These are phyloP conservation scores for Rapana venosa DNA, from an alignment of 2,888 invertebrate genomes.

Conservation along the genomic window DNA sequence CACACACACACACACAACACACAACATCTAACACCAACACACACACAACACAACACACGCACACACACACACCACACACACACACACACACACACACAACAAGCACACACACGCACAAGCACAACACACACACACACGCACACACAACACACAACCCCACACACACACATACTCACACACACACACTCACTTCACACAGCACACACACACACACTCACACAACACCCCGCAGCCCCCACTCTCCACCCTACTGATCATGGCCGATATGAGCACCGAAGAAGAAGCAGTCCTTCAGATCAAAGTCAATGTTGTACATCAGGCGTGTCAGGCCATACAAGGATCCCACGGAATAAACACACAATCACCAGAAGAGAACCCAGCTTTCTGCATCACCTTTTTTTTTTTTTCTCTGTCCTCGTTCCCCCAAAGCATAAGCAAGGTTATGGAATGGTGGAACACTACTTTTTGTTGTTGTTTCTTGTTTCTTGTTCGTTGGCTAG, in stretches of 20 bases:
- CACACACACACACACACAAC: too few species aligned
- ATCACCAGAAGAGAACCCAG: too few species aligned
- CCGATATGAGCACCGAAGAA: slow-evolving; percentile 98
- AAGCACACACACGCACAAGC: too few species aligned
- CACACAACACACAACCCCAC: background rate
- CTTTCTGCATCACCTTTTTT: too few species aligned
- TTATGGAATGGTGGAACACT: too few species aligned
- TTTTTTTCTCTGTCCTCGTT: too few species aligned
- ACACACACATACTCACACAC: background rate
- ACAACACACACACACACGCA: background rate
- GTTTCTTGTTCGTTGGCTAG: too few species aligned
- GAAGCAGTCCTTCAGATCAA: slow-evolving; percentile 86
- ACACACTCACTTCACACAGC: background rate
- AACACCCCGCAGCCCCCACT: too few species aligned
- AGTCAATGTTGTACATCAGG: slow-evolving; percentile 68
- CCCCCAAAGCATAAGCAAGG: background rate
- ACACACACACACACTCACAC: background rate
- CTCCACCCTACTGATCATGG: slow-evolving; percentile 86
- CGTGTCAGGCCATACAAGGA: slow-evolving; percentile 93
- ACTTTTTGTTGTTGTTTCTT: too few species aligned
- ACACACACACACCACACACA: background rate
- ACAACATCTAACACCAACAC: too few species aligned
- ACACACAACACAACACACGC: background rate
- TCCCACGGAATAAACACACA: slow-evolving; percentile 79
- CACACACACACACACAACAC: too few species aligned